phyloP scores from a whole-genome alignment of 2,888 invertebrate genomes.

The Cyaniris semiargus region DNA sequence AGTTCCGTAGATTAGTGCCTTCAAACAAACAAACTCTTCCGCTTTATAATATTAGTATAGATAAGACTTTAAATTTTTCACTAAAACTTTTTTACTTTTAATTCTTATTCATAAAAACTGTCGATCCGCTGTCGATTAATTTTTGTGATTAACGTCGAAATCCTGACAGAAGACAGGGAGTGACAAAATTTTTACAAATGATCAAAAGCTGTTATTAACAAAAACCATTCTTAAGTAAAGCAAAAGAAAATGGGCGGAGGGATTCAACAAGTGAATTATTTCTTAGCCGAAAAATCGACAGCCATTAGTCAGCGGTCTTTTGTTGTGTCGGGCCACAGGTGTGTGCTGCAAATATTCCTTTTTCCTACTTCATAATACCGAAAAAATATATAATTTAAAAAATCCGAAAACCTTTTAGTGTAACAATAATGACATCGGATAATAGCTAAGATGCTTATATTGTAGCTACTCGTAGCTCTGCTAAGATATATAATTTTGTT shows the following conservation, averaged over 20 bases:
- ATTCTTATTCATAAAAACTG: not conserved
- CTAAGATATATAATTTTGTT: too few species aligned
- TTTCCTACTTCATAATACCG: constrained; percentile 43
- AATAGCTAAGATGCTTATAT: not conserved
- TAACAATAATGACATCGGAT: not conserved
- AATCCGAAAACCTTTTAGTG: constrained; percentile 13
- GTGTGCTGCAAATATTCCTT: constrained; percentile 56
- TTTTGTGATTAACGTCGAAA: not conserved
- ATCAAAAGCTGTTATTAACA: constrained; percentile 10
- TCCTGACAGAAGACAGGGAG: not conserved
- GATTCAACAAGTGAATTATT: constrained; percentile 76
- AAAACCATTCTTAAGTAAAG: constrained; percentile 33
- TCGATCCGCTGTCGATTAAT: not conserved
- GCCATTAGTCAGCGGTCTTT: constrained; percentile 67
- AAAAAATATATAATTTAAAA: constrained; percentile 24
- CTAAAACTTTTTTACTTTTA: not conserved
- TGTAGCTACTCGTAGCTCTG: not conserved
- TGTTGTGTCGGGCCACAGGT: constrained; percentile 68
- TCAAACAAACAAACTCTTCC: too few species aligned
- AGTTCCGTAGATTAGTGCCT: too few species aligned
- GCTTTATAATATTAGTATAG: too few species aligned
- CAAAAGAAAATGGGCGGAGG: constrained; percentile 50
- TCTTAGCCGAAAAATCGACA: constrained; percentile 69
- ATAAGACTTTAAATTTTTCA: not conserved
- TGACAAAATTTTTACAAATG: constrained; percentile 23